Evolutionary conservation across 2,888 invertebrate genomes (phyloP).

Genomic region (Lamellibrachia columna): DNA sequence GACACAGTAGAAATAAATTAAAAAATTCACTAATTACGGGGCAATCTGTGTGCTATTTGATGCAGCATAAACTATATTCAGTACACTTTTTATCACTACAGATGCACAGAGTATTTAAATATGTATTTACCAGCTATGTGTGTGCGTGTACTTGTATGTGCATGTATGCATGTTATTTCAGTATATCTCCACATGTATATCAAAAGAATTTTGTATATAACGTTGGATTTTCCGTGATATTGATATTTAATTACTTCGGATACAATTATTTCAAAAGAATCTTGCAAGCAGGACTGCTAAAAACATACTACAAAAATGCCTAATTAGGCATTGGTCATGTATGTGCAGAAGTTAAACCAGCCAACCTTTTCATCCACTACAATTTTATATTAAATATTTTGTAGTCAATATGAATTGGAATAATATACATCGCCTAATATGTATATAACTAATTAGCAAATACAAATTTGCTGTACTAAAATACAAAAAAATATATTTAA

Average conservation of each 20-base stretch:
- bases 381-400: too few species aligned
- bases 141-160: not conserved
- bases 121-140: not conserved
- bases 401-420: too few species aligned
- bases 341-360: too few species aligned
- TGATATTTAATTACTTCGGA: not conserved
- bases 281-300: not conserved
- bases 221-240: not conserved
- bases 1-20: not conserved
- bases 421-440: too few species aligned
- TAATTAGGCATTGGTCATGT: too few species aligned
- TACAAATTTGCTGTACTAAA: not conserved
- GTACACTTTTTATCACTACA: not conserved
- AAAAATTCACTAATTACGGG: not conserved
- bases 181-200: not conserved
- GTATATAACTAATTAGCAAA: not conserved
- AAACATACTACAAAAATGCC: not conserved
- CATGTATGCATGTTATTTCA: not conserved
- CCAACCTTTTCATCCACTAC: too few species aligned
- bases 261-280: not conserved
- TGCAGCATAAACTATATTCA: not conserved
- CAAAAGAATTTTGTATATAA: not conserved
- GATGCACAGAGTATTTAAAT: not conserved
- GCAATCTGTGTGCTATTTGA: not conserved
- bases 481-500: not conserved